Percentiles rank a stretch among this genome's conserved stretches.
Evolutionary conservation across 2,888 invertebrate genomes (phyloP).

Genomic region (Frankliniella intonsa): DNA sequence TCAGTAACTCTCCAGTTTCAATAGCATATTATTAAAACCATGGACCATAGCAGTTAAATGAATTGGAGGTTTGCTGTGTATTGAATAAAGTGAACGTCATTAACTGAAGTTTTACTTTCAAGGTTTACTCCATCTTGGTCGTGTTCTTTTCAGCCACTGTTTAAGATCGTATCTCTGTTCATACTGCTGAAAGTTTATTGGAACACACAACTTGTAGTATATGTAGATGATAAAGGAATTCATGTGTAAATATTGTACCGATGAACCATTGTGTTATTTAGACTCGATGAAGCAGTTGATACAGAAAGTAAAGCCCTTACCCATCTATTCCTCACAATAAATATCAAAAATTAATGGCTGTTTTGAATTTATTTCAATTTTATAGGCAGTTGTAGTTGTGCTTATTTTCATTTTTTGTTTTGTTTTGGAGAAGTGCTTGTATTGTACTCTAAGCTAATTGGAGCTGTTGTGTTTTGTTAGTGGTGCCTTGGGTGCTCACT

Average conservation of each 20-base stretch:
- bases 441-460: conserved; percentile 2
- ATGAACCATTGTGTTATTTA: background rate
- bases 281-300: background rate
- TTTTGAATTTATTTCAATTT: conserved; percentile 17
- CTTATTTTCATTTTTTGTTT: background rate
- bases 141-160: background rate
- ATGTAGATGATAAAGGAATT: background rate
- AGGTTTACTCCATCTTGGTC: background rate
- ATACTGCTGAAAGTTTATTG: background rate
- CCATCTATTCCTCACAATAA: background rate
- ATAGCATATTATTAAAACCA: background rate
- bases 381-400: background rate
- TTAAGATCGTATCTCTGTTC: background rate
- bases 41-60: background rate
- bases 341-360: background rate
- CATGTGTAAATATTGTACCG: conserved; percentile 16
- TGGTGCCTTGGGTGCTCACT: conserved; percentile 6
- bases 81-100: background rate
- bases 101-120: background rate
- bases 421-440: background rate
- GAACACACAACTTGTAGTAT: background rate
- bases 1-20: background rate
- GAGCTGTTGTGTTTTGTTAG: conserved; percentile 22
- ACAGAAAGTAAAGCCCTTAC: background rate
- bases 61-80: background rate